Conservation (phyloP, 2,888 invertebrate species). For the Lasioglossum morio region DNA sequence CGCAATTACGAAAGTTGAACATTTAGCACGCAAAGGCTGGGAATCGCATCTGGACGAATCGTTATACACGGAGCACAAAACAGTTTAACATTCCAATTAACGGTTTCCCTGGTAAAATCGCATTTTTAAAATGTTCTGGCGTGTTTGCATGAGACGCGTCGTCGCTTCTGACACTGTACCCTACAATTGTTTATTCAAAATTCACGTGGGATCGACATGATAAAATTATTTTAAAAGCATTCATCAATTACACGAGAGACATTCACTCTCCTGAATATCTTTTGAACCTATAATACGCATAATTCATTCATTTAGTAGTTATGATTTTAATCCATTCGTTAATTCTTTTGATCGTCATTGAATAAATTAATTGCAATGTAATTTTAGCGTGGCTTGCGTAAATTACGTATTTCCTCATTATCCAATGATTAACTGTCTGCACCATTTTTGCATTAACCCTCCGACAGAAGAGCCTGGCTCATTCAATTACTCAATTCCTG, state of each 20-base stretch:
- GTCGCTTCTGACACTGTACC: background rate
- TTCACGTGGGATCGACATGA: background rate
- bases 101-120: background rate
- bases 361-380: background rate
- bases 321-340: background rate
- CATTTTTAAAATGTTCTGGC: background rate
- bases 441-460: background rate
- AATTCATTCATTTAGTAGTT: too few relatives aligned
- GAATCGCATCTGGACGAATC: slow-evolving; percentile 23
- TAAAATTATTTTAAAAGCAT: background rate
- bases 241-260: too few relatives aligned
- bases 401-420: too few relatives aligned
- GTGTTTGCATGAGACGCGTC: background rate
- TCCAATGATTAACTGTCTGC: too few relatives aligned
- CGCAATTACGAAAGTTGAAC: slow-evolving; percentile 44
- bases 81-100: slow-evolving; percentile 18
- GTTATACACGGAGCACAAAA: slow-evolving; percentile 12
- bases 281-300: too few relatives aligned
- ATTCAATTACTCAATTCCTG: too few relatives aligned
- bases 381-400: background rate
- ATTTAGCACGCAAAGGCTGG: slow-evolving; percentile 31
- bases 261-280: too few relatives aligned
- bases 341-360: background rate
- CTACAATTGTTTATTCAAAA: background rate
- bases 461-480: too few relatives aligned